phyloP scores from a whole-genome alignment of 1,140 invertebrate species.

The Globodera rostochiensis region DNA sequence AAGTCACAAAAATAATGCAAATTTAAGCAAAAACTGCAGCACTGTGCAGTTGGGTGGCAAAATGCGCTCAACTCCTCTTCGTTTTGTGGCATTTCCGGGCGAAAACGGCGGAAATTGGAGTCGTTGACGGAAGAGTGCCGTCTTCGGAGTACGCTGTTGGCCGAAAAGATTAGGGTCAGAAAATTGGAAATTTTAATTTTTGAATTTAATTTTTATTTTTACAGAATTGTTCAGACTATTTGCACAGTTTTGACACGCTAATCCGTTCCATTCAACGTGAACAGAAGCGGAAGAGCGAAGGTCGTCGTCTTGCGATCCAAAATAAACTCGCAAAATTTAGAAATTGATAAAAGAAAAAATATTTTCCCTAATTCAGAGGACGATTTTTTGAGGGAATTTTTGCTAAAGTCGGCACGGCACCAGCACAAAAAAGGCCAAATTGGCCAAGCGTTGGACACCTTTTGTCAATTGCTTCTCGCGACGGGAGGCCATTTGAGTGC shows the following conservation, averaged over 20 bases:
- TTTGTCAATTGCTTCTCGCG: constrained; percentile 47
- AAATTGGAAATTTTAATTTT: not conserved
- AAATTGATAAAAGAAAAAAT: not conserved
- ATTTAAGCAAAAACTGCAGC: constrained; percentile 1
- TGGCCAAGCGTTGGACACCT: constrained; percentile 46
- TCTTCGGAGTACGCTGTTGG: constrained; percentile 21
- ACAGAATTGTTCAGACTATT: constrained; percentile 34
- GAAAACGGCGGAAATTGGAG: constrained; percentile 19
- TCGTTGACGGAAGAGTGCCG: constrained; percentile 30
- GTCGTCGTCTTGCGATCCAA: not conserved
- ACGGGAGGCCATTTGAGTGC: constrained; percentile 34
- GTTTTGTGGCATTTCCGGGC: not conserved
- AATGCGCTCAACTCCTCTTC: not conserved
- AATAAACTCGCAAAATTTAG: not conserved
- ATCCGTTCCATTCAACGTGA: constrained; percentile 30
- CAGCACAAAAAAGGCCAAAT: constrained; percentile 43
- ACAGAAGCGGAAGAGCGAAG: constrained; percentile 10
- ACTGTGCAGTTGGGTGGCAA: constrained; percentile 1
- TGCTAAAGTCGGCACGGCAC: constrained; percentile 43
- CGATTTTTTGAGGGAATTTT: constrained; percentile 42
- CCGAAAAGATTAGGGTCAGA: constrained; percentile 31
- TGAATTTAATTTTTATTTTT: not conserved
- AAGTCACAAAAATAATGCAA: not conserved
- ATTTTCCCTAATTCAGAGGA: constrained; percentile 20
- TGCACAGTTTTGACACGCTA: constrained; percentile 25